phyloP scores from a whole-genome alignment of 2,888 invertebrate species.

The Cephus pygmeus region DNA sequence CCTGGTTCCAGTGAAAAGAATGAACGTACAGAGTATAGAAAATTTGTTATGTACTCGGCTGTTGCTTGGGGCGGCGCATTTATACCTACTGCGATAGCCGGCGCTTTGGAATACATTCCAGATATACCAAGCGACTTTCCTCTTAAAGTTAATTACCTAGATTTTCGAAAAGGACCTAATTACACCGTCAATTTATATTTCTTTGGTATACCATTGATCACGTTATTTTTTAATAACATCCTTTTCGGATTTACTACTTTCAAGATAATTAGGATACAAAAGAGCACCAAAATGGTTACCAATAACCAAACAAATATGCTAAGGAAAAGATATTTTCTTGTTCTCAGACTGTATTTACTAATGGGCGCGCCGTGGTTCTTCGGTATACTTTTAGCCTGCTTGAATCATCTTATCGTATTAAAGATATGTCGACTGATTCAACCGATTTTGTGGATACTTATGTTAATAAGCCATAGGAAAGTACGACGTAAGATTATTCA shows the following conservation, averaged over 20 bases:
- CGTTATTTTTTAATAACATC: slow-evolving; percentile 46
- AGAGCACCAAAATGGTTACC: slow-evolving; percentile 42
- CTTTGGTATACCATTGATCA: slow-evolving; percentile 42
- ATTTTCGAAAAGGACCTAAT: slow-evolving; percentile 36
- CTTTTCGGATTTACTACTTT: slow-evolving; percentile 48
- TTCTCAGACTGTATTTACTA: slow-evolving; percentile 45
- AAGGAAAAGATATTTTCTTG: slow-evolving; percentile 45
- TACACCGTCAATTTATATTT: slow-evolving; percentile 46
- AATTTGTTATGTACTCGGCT: slow-evolving; percentile 36
- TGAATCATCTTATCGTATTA: slow-evolving; percentile 42
- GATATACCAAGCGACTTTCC: slow-evolving; percentile 31
- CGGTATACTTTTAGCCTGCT: slow-evolving; percentile 39
- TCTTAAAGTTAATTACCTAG: slow-evolving; percentile 36
- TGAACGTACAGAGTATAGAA: slow-evolving; percentile 33
- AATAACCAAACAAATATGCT: slow-evolving; percentile 36
- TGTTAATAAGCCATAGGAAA: slow-evolving; percentile 30
- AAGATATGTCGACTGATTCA: slow-evolving; percentile 47
- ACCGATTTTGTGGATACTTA: slow-evolving; percentile 46
- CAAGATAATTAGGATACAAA: slow-evolving; percentile 43
- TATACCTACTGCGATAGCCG: slow-evolving; percentile 37
- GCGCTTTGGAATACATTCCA: slow-evolving; percentile 38
- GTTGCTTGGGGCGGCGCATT: slow-evolving; percentile 41
- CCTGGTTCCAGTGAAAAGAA: slow-evolving; percentile 23
- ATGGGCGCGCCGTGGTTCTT: slow-evolving; percentile 56
- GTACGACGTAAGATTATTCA: slow-evolving; percentile 20